Base-by-base conservation (phyloP, 2,888 invertebrate genomes). In the Margaritifera margaritifera region DNA sequence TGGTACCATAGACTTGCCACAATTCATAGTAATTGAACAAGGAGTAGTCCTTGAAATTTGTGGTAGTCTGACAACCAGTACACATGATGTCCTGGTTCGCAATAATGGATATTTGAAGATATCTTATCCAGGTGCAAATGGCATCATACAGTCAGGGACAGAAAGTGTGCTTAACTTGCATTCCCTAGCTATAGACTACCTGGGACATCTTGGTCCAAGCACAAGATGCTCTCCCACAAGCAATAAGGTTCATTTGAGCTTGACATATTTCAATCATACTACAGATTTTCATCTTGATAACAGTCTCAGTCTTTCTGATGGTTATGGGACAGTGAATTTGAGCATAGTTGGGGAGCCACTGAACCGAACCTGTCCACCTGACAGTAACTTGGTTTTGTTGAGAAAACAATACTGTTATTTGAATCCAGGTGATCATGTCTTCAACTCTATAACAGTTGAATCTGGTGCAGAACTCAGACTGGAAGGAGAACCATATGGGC, bases 1-100 rank as follows among this genome's bases (percentile, higher is more conserved):
- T 42, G 83, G 82, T 1, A 53, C 74, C 24, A 50, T 83, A 22
- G 79, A 80, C 24, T 62, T 82, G 2, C 83, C 83, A 4, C 71
- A 77, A 42, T 65, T 50, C 51, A 75, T 78, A 11, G 72, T 75
- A 8, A 63, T 83, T 20, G 72, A 74, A 22, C 74, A 75, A 62
- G 71, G 72, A 22, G 68, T 69, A 27, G 60, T 63, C 6, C 66
- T 83, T 3, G 77, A 81, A 51, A 61, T 83, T 6, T 83, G 83
- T 74, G 83, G 83, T 25, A 64, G 64, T 1, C 56, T 83, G 58
- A 68, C 77, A 15, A 51, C 70, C 20, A 74, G 69, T 31, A 79
- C 79, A 0, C 61, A 71, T 53, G 62, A 70, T 27, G 20, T 83
- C 20, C 71, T 68, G 22, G 66, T 80, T 5, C 62, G 72, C 68